Conservation (phyloP, 1,140 invertebrate genomes). For the Melipona quadrifasciata region DNA sequence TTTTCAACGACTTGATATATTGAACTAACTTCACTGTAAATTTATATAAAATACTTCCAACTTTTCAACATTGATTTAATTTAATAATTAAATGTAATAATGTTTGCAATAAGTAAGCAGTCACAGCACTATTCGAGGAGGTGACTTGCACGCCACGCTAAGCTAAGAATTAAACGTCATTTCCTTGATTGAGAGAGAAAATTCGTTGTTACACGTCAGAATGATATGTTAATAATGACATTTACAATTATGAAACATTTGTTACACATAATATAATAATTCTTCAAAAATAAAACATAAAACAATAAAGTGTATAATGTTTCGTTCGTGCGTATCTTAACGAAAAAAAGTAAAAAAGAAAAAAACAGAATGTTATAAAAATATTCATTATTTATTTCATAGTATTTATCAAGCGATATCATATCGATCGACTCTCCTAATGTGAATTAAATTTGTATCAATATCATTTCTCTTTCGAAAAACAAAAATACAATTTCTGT, state of each 20-base stretch:
- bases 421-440: neutral
- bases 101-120: slow-evolving; percentile 24
- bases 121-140: slow-evolving; percentile 1
- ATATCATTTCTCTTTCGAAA: neutral
- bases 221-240: neutral
- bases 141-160: slow-evolving; percentile 61
- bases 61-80: slow-evolving; percentile 50
- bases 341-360: neutral
- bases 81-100: slow-evolving; percentile 27
- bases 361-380: neutral
- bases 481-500: neutral
- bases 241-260: neutral
- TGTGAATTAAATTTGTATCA: neutral
- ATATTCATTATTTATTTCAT: neutral
- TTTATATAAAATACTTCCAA: slow-evolving; percentile 27
- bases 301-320: neutral
- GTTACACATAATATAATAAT: neutral
- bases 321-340: neutral
- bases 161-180: slow-evolving; percentile 51
- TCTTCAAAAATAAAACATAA: neutral
- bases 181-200: slow-evolving; percentile 45
- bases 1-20: neutral
- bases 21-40: slow-evolving; percentile 14
- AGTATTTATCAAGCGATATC: neutral
- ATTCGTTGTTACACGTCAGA: neutral